Percentiles rank a stretch among this genome's conserved stretches.
phyloP scores from a whole-genome alignment of 2,113 vertebrate genomes.

The Catharus minimus region DNA sequence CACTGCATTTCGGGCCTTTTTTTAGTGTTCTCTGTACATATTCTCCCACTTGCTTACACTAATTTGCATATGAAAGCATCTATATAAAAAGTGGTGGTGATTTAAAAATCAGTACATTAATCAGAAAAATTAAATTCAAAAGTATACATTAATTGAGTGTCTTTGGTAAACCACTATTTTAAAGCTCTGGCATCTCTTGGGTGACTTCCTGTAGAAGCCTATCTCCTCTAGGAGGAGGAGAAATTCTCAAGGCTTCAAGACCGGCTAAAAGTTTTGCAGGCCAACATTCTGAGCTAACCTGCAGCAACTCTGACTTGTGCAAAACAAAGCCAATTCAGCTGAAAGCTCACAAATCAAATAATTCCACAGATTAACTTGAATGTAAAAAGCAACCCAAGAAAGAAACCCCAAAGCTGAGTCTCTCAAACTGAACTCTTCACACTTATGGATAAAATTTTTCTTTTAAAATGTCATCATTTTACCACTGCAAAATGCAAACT shows the following conservation, averaged over 20 bases:
- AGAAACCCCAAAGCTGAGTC: neutral
- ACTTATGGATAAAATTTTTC: neutral
- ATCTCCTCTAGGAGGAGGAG: neutral
- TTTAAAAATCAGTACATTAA: neutral
- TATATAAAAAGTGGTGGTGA: neutral
- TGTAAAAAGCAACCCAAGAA: neutral
- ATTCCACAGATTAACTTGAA: neutral
- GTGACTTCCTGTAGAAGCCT: neutral
- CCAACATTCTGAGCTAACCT: neutral
- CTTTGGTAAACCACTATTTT: neutral
- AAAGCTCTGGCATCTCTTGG: neutral
- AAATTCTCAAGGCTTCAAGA: neutral
- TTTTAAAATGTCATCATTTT: neutral
- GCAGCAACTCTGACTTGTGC: neutral
- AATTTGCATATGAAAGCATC: slow-evolving; percentile 15
- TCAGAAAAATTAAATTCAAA: neutral
- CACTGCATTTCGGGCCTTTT: neutral
- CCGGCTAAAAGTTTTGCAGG: neutral
- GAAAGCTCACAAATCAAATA: neutral
- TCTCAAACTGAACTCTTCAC: neutral
- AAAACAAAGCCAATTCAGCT: neutral
- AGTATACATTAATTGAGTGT: neutral
- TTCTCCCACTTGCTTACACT: neutral
- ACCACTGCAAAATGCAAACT: neutral
- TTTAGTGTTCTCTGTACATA: neutral